Base-by-base conservation (phyloP, 2,113 vertebrate species). In the Electrona antarctica region DNA sequence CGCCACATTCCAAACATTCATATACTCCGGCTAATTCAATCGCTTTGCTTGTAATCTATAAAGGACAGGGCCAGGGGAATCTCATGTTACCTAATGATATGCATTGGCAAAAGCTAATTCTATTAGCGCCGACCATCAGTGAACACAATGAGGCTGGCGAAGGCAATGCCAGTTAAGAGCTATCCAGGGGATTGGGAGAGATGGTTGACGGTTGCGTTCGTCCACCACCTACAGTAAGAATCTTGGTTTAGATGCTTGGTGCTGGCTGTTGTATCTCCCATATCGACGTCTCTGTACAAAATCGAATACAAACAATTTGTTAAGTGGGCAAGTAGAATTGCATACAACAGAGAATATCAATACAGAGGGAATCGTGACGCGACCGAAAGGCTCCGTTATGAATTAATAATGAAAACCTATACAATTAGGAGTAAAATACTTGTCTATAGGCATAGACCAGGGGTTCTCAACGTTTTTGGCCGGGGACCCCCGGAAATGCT, bases 81-180 rank as follows among this genome's bases (percentile, higher is more conserved):
- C 55, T 58, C 67, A 47, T 33, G 55, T 63, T 49, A 55, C 13
- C 59, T 66, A 65, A 73, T 71, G 59, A 70, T 54, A 67, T 64
- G 73, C 49, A 69, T 48, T 60, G 47, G 66, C 45, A 9, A 33
- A 64, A 48, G 69, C 58, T 79, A 65, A 76, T 79, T 81, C 56
- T 61, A 73, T 81, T 78, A 75, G 71, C 13, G 47, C 70, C 46
- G n/a, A 73, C 76, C 74, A 75, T 69, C 69, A 65, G n/a, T 13
- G 65, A 78, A 66, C 72, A 73, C 52, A 67, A 28, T 64, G 48
- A 69, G 61, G 49, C 59, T 51, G 51, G 41, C 46, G 74, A 52
- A 21, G 46, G 48, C 14, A 29, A 7, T 58, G 56, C 28, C 7
- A 15, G 56, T 15, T 8, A 4, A 59, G 28, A 59, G 57, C 14